Percentiles rank a stretch among this genome's conserved stretches.
These are phyloP conservation scores for Orgyia antiqua DNA, from an alignment of 2,888 invertebrate species.

Conservation along the genomic window DNA sequence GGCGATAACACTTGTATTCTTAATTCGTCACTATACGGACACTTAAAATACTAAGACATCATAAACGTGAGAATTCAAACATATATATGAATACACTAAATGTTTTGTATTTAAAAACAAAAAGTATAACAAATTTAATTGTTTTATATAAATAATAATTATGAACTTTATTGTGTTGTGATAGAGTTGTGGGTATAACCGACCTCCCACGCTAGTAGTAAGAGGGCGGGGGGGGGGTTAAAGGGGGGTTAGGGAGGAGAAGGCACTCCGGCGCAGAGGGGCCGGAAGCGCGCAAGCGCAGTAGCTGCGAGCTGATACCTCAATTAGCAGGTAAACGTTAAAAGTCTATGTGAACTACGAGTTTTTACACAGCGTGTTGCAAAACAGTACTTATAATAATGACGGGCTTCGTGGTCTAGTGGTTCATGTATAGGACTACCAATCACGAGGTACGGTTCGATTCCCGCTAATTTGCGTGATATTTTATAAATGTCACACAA, in stretches of 20 bases:
- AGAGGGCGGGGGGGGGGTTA: slow-evolving; percentile 16
- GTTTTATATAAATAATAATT: slow-evolving; percentile 5
- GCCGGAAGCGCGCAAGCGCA: slow-evolving; percentile 56
- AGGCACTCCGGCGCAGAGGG: slow-evolving; percentile 10
- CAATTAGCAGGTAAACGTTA: slow-evolving; percentile 68
- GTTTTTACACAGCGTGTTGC: slow-evolving; percentile 35
- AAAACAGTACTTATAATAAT: not conserved
- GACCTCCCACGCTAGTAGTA: slow-evolving; percentile 42
- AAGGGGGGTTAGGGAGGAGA: slow-evolving; percentile 18
- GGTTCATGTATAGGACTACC: no score
- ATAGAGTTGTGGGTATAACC: slow-evolving; percentile 12
- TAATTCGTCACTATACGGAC: no score
- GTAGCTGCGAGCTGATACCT: slow-evolving; percentile 59
- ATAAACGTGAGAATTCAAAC: slow-evolving; percentile 27
- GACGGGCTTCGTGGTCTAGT: no score
- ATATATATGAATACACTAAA: slow-evolving; percentile 27
- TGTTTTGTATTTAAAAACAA: slow-evolving; percentile 28
- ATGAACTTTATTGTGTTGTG: slow-evolving; percentile 13
- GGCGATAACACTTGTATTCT: no score
- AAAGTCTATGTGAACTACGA: slow-evolving; percentile 60
- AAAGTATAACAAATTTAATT: slow-evolving; percentile 9
- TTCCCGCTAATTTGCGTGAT: no score
- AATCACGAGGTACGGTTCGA: no score
- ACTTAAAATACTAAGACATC: slow-evolving; percentile 21
- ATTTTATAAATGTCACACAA: no score